Evolutionary conservation across 1,140 invertebrate genomes (phyloP), one percentile per base, ranked within the genome.

Genomic region (Drosophila ambigua): DNA sequence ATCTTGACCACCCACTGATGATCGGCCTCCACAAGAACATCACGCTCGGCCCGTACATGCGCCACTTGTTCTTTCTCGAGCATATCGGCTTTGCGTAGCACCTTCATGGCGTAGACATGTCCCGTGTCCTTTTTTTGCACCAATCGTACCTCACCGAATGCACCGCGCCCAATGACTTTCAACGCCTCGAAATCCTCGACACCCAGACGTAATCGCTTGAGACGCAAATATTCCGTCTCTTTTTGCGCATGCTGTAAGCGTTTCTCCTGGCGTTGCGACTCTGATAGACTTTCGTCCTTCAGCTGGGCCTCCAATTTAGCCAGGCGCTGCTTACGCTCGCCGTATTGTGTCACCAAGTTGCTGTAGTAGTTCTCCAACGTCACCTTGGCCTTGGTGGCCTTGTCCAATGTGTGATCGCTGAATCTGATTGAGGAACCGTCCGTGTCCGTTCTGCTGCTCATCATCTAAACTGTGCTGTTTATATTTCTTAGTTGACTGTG

Each of bases 41-140:
- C 99, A 65, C 99, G 94, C 93, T 99, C 99, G 7, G 99, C 99
- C 82, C 99, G 94, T 4, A 99, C 99, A 93, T 99, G 99, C 3
- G 99, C 99, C 57, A 99, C 94, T 94, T 99, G 99, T 94, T 99
- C 99, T 91, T 99, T 99, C 92, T 99, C 98, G 49, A 99, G 93
- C 99, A 99, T 99, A 92, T 99, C 99, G 11, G 98, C 97, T 92
- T 99, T 99, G 63, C 98, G 94, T 35, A 99, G 94, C 91, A 99
- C 99, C 93, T 99, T 99, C 99, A 99, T 99, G 11, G 99, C 99
- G 93, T 99, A 99, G 23, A 99, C 98, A 93, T 99, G 98, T 24
- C 99, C 99, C 7, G 98, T 99, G 92, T 99, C 99, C 92, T 99
- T 99, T 92, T 99, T 99, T 93, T 99, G 99, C 50, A 99, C 99